These are phyloP conservation scores for Stenodera caucasica DNA, from an alignment of 2,888 invertebrate species.

Conservation along the genomic window DNA sequence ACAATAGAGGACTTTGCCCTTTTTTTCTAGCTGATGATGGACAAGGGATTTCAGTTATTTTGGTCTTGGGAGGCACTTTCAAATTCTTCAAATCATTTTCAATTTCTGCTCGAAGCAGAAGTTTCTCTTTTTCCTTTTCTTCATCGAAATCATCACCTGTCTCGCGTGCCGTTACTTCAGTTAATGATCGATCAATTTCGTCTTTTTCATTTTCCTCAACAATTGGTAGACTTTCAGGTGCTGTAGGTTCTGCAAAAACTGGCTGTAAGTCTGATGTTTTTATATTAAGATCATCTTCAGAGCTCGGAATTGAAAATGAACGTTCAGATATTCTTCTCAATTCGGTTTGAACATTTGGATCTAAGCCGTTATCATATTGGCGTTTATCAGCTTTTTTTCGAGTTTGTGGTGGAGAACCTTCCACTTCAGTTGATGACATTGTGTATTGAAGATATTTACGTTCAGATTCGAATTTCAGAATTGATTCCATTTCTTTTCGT, in stretches of 20 bases:
- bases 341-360: constrained; percentile 66
- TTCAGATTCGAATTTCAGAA: constrained; percentile 71
- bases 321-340: constrained; percentile 72
- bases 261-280: constrained; percentile 59
- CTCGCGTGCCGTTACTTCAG: constrained; percentile 48
- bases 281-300: constrained; percentile 70
- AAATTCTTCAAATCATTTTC: constrained; percentile 53
- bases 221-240: constrained; percentile 43
- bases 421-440: constrained; percentile 78
- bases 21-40: constrained; percentile 71
- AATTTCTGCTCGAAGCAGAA: constrained; percentile 50
- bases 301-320: constrained; percentile 75
- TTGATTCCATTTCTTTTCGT: constrained; percentile 74
- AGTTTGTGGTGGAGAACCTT: constrained; percentile 75
- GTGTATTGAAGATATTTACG: constrained; percentile 62
- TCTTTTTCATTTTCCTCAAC: constrained; percentile 48
- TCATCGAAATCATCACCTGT: constrained; percentile 40
- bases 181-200: constrained; percentile 48
- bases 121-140: constrained; percentile 49
- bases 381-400: constrained; percentile 67
- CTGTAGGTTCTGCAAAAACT: constrained; percentile 48
- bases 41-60: constrained; percentile 65
- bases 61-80: constrained; percentile 57
- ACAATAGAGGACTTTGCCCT: constrained; percentile 76
- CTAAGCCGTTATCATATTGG: constrained; percentile 61